These are phyloP conservation scores for Pogonomyrmex californicus DNA, from an alignment of 1,140 invertebrate genomes.

Conservation along the genomic window DNA sequence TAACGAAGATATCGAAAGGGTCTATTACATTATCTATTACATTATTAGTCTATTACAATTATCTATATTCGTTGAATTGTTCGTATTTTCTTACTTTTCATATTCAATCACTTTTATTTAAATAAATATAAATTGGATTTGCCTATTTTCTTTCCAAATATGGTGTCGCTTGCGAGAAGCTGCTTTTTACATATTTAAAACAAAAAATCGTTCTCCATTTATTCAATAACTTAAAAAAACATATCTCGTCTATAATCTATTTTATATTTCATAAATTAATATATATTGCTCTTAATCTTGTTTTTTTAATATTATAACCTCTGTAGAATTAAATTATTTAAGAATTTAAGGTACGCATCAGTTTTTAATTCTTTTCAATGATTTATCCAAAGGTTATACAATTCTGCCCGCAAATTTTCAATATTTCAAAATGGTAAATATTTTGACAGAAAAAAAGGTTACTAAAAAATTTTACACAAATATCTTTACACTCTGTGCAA, in stretches of 20 bases:
- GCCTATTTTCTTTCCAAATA: not conserved
- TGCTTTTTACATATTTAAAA: not conserved
- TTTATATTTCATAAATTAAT: not conserved
- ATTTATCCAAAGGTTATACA: not conserved
- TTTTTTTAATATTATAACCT: not conserved
- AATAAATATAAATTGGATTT: not conserved
- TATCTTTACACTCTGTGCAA: not conserved
- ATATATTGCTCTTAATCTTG: not conserved
- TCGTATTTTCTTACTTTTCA: not conserved
- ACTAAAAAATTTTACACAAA: slow-evolving; percentile 6
- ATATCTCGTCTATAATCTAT: not conserved
- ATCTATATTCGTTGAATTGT: not conserved
- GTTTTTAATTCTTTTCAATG: not conserved
- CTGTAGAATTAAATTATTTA: slow-evolving; percentile 6
- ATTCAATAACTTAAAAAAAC: not conserved
- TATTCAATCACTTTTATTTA: not conserved
- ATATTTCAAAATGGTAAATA: not conserved
- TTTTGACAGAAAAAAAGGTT: slow-evolving; percentile 21
- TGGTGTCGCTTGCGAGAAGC: not conserved
- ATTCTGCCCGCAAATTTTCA: slow-evolving; percentile 16
- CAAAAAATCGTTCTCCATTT: not conserved
- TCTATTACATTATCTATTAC: too few species aligned
- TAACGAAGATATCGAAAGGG: not conserved
- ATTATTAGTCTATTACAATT: not conserved
- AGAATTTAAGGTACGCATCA: not conserved